These are phyloP conservation scores for Passerina amoena DNA, from an alignment of 2,113 vertebrate genomes.

Conservation along the genomic window DNA sequence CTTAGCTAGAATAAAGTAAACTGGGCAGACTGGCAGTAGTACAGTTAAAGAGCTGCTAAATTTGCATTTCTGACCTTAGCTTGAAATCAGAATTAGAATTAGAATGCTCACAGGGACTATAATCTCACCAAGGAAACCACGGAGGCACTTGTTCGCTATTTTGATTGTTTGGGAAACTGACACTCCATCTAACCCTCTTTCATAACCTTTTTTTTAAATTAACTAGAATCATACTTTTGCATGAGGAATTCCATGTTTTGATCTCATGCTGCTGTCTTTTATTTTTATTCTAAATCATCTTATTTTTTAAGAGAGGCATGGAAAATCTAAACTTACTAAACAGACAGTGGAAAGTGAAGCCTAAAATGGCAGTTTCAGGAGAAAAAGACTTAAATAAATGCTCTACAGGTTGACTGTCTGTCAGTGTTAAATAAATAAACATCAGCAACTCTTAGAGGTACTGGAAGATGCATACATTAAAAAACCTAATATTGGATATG, in stretches of 20 bases:
- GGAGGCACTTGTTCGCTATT: accelerated
- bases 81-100: neutral
- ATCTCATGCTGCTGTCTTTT: neutral
- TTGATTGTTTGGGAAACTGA: neutral
- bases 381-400: neutral
- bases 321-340: neutral
- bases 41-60: neutral
- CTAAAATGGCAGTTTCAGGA: neutral
- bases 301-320: neutral
- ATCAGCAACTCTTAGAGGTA: neutral
- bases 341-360: neutral
- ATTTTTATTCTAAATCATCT: neutral
- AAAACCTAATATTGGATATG: neutral
- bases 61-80: neutral
- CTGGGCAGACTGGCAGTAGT: neutral
- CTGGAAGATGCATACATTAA: neutral
- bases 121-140: neutral
- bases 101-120: neutral
- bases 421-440: neutral
- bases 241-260: neutral
- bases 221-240: neutral
- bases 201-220: neutral
- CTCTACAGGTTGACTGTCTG: neutral
- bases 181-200: neutral
- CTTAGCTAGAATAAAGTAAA: neutral